These are phyloP conservation scores for Opisthocomus hoazin DNA, from an alignment of 2,113 vertebrate species.

Conservation along the genomic window DNA sequence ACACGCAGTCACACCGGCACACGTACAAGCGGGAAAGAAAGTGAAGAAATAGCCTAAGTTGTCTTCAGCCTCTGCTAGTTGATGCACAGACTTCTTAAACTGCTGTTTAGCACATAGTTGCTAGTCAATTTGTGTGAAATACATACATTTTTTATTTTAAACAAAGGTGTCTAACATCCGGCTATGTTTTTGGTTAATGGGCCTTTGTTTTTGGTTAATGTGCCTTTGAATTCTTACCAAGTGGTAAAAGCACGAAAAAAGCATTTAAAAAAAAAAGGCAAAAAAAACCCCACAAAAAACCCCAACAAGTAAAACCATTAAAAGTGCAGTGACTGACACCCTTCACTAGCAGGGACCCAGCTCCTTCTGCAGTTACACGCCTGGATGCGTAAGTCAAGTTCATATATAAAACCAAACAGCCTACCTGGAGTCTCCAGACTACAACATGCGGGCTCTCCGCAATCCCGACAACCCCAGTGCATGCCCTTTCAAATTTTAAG, in stretches of 20 bases:
- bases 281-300: fast-evolving
- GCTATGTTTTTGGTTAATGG: not conserved
- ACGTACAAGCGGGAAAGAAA: not conserved
- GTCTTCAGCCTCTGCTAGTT: not conserved
- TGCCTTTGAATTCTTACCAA: not conserved
- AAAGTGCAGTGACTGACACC: no score
- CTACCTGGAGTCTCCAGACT: not conserved
- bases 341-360: not conserved
- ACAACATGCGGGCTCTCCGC: not conserved
- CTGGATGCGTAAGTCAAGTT: not conserved
- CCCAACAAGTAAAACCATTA: not conserved
- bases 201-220: not conserved
- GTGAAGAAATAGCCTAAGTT: not conserved
- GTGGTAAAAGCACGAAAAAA: not conserved
- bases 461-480: fast-evolving
- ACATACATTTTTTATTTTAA: not conserved
- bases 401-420: no score
- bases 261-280: not conserved
- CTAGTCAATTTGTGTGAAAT: not conserved
- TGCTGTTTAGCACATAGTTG: not conserved
- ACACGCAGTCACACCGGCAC: not conserved
- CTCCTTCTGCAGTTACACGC: no score
- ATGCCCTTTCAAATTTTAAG: fast-evolving
- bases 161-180: not conserved
- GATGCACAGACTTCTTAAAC: not conserved